Conservation (phyloP, 1,140 invertebrate species). For the Aphelinus atriplicis region DNA sequence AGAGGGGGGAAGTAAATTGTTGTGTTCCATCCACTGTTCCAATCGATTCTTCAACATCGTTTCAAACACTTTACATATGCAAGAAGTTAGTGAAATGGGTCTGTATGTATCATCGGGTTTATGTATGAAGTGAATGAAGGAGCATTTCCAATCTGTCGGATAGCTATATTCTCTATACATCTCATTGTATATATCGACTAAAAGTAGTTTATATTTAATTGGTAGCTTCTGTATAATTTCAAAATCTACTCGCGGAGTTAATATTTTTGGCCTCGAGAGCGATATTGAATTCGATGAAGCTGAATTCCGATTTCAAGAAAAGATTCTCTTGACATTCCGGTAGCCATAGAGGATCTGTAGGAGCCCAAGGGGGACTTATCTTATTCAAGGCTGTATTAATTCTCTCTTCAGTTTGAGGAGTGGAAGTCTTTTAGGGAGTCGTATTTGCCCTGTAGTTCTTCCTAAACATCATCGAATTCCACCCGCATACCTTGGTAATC, state of each 20-base stretch:
- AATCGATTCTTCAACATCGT: no score
- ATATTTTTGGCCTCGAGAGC: no score
- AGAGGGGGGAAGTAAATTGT: no score
- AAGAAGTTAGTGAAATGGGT: no score
- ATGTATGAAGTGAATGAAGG: background rate
- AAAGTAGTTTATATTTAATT: conserved; percentile 5
- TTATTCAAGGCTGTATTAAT: conserved; percentile 2
- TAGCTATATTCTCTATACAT: background rate
- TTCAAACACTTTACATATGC: no score
- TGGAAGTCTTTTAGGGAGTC: background rate
- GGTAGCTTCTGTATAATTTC: background rate
- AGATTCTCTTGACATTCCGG: background rate
- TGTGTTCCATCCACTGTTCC: no score
- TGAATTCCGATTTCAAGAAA: background rate
- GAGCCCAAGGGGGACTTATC: conserved; percentile 3
- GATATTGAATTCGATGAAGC: conserved; percentile 1
- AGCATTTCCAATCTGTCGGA: no score
- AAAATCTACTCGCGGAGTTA: no score
- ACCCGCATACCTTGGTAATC: no score
- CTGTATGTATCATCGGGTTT: no score
- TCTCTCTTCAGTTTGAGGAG: background rate
- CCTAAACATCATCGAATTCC: background rate
- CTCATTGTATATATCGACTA: no score
- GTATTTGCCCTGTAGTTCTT: conserved; percentile 14
- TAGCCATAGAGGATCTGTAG: background rate